Conservation (phyloP, 2,113 vertebrate species). For the Solea senegalensis region DNA sequence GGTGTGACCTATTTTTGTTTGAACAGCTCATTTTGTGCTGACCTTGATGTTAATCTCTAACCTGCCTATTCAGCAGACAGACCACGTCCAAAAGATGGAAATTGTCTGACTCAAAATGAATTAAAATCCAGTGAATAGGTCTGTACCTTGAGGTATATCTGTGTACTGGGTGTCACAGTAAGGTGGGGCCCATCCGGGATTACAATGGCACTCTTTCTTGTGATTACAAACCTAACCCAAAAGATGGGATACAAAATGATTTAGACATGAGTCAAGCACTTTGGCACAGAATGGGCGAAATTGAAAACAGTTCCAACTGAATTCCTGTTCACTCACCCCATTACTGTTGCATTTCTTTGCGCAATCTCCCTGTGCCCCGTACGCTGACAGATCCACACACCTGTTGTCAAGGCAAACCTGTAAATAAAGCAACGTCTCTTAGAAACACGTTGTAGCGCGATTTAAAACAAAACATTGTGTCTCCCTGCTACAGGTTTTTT, state of each 20-base stretch:
- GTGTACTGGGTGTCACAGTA: constrained; percentile 76
- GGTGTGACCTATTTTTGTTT: constrained; percentile 1
- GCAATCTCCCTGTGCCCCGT: constrained; percentile 82
- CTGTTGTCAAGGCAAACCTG: constrained; percentile 87
- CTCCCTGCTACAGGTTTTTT: no score
- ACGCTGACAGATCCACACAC: constrained; percentile 83
- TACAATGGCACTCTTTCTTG: constrained; percentile 86
- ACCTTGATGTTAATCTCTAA: background rate
- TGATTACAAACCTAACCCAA: constrained; percentile 88
- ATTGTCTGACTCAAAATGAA: background rate
- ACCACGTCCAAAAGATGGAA: background rate
- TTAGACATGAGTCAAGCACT: background rate
- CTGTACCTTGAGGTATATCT: constrained; percentile 69
- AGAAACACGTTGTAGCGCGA: background rate
- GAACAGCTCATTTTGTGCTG: background rate
- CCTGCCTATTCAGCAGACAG: background rate
- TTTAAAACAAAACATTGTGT: background rate
- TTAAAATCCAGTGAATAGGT: background rate
- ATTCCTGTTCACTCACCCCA: constrained; percentile 76
- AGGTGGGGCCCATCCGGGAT: constrained; percentile 86
- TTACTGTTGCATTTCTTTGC: constrained; percentile 84
- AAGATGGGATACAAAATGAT: background rate
- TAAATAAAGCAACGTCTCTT: background rate
- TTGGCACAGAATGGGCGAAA: background rate
- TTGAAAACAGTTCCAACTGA: background rate